Percentiles rank a stretch among this genome's conserved stretches.
These are phyloP conservation scores for Anguilla rostrata DNA, from an alignment of 2,113 vertebrate genomes.

Conservation along the genomic window DNA sequence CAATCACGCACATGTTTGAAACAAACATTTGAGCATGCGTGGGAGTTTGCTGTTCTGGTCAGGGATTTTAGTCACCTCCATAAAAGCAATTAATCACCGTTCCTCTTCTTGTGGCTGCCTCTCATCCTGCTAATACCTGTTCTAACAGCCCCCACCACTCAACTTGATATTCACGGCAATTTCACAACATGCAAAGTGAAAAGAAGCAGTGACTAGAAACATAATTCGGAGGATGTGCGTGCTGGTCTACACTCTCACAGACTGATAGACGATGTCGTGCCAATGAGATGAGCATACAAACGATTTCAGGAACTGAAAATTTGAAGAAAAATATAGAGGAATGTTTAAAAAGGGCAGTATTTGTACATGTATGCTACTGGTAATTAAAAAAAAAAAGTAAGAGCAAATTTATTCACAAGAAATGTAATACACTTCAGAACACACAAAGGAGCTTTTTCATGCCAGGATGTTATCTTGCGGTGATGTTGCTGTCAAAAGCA, in stretches of 20 bases:
- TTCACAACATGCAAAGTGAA: not conserved
- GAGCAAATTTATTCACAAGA: not conserved
- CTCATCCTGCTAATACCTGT: not conserved
- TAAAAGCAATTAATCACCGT: not conserved
- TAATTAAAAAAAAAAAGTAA: not conserved
- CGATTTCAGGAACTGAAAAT: not conserved
- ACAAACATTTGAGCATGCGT: not conserved
- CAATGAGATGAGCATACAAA: not conserved
- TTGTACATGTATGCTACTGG: not conserved
- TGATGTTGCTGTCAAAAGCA: not conserved
- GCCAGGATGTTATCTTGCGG: not conserved
- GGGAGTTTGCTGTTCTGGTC: conserved; percentile 16
- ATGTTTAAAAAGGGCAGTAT: no score
- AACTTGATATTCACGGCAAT: not conserved
- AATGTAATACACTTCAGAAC: no score
- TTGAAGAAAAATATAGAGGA: no score
- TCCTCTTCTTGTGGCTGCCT: not conserved
- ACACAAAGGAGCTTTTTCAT: not conserved
- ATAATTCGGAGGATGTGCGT: not conserved
- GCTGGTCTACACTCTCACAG: no score
- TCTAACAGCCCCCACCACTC: not conserved
- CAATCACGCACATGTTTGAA: not conserved
- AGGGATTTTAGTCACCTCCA: conserved; percentile 9
- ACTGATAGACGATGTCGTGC: not conserved
- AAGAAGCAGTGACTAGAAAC: not conserved